Evolutionary conservation across 2,888 invertebrate species (phyloP), one percentile per base, ranked within the genome.

Genomic region (Plagodis pulveraria): DNA sequence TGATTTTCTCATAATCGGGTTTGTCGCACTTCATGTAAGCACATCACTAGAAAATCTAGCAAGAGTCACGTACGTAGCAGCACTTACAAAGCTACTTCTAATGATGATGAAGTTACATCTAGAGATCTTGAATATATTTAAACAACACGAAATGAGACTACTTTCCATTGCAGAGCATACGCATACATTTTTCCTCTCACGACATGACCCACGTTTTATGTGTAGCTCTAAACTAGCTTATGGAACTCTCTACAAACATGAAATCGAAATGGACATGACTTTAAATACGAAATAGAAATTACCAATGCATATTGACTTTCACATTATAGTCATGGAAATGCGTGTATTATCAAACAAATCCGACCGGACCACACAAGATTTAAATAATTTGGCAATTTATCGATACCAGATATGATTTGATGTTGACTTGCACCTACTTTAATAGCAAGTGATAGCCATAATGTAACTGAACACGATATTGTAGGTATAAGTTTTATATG

Each of bases 381-480:
- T 84, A 78, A 87, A 88, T 86, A 86, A 86, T 86, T 84, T 77
- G 72, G 70, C 83, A 77, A 83, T 87, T 84, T 83, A 77, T 84
- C 74, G 78, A 80, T 77, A 74, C 74, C 73, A 74, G 74, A 70
- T 78, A 80, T 79, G 76, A 83, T 85, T 80, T 79, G 74, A 79
- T 77, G 80, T 74, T 73, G 72, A 74, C 71, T 78, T 73, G 72
- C 73, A 75, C 70, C 73, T 74, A 74, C 71, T 51, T 53, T 73
- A 74, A 77, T 72, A 65, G 58, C 70, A 64, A 64, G 62, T 66
- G 67, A 74, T 72, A 72, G 63, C 67, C 68, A 74, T 77, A 71
- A 72, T 73, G 76, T 78, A 77, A 77, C 71, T 73, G 60, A 74
- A 78, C 65, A 76, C 74, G 68, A 72, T 67, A 74, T 74, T 73